Evolutionary conservation across 2,888 invertebrate genomes (phyloP), one percentile per base, ranked within the genome.

Genomic region (Camponotus fellah): DNA sequence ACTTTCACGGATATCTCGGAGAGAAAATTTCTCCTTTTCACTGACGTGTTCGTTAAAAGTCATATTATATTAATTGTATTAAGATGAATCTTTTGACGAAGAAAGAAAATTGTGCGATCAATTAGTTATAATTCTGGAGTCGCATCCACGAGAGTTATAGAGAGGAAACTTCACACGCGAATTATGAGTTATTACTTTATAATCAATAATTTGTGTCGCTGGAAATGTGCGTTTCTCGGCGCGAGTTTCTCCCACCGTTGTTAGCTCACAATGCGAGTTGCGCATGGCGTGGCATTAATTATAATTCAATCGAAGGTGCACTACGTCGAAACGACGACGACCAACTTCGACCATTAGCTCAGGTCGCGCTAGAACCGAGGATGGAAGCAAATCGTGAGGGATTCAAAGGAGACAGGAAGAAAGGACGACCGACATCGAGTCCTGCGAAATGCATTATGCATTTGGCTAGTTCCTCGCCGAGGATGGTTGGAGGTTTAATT

Each of bases 371-470:
- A 37, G 37, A 46, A 79, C 60, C 80, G 76, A 56, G 60, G 84
- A 46, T 65, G 84, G 40, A 46, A 62, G 62, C 46, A 49, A 82
- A 62, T 60, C 49, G 68, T 43, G 69, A 71, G 64, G 80, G 75
- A 82, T 72, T 56, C 65, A 76, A 66, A 84, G 75, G 81, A 82
- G 82, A 84, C 72, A 87, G 87, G 74, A 83, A 85, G 82, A 84
- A 88, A 86, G 86, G 87, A 90, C 32, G 87, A 58, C 26, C 37
- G 75, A 65, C 88, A 68, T 86, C 88, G 86, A 53, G 89, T 71
- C 88, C 90, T 90, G 91, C 88, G 89, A 91, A 92, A 93, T 93
- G 92, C 91, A 92, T 93, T 92, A 93, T 93, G 93, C 92, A 93
- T 93, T 90, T 90, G 89, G 89, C 86, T 87, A 89, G 86, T 89